Evolutionary conservation across 2,797 vertebrate genomes (phyloP).

Genomic region (Microhierax caerulescens): DNA sequence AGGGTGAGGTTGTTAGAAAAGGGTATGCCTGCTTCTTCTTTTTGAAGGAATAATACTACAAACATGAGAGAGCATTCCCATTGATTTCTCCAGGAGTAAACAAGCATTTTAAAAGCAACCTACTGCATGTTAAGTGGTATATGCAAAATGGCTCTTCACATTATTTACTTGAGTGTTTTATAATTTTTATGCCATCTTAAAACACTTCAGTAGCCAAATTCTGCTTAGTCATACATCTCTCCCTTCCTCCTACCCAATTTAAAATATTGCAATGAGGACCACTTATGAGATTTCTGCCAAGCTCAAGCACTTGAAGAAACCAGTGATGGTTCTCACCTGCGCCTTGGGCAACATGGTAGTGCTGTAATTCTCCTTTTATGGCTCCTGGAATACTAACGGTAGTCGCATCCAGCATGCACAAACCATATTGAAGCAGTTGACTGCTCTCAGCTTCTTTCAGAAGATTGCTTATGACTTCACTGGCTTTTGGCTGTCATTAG

Average conservation of each 20-base stretch:
- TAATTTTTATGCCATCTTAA: neutral
- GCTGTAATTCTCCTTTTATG: neutral
- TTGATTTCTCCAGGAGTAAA: neutral
- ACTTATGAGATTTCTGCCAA: neutral
- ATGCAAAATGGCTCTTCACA: neutral
- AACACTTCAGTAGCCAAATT: neutral
- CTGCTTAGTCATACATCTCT: neutral
- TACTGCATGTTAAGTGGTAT: neutral
- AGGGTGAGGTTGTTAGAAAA: neutral
- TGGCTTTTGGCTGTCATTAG: neutral
- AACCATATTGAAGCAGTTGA: neutral
- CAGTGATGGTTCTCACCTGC: neutral
- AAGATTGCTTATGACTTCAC: neutral
- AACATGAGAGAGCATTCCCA: neutral
- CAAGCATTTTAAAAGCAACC: neutral
- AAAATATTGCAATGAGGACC: fast-evolving
- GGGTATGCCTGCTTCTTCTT: neutral
- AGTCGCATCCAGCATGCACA: neutral
- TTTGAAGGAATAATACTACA: neutral
- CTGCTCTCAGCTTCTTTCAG: neutral
- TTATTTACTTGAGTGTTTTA: neutral
- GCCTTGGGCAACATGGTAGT: neutral
- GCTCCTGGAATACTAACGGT: neutral
- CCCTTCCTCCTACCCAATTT: neutral
- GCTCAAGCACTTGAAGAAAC: neutral